phyloP scores from a whole-genome alignment of 2,113 vertebrate species.

The Burhinus bistriatus region DNA sequence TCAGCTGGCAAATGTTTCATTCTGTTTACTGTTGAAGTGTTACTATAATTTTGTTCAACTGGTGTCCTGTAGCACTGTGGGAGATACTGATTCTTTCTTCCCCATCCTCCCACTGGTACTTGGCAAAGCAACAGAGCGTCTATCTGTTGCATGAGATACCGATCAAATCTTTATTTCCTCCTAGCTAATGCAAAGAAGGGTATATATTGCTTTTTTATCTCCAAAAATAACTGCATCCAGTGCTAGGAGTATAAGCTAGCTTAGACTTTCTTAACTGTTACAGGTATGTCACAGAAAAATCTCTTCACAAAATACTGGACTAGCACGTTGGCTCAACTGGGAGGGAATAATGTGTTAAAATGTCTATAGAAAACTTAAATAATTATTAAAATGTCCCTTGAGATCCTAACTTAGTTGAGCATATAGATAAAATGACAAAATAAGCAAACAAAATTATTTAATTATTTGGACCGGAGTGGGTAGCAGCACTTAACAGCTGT shows the following conservation, averaged over 20 bases:
- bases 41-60: background rate
- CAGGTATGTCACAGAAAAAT: background rate
- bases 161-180: background rate
- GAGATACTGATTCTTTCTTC: background rate
- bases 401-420: background rate
- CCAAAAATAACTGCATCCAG: background rate
- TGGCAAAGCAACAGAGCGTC: background rate
- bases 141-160: background rate
- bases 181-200: background rate
- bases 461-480: background rate
- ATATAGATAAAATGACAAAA: background rate
- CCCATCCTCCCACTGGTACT: background rate
- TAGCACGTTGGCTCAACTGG: background rate
- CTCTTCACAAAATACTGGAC: background rate
- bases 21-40: background rate
- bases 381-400: background rate
- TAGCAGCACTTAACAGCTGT: background rate
- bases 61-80: background rate
- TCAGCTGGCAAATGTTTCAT: background rate
- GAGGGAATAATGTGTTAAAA: background rate
- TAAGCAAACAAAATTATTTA: background rate
- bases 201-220: background rate
- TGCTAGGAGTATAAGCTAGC: background rate
- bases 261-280: background rate
- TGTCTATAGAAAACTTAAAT: background rate